A percentile compares a stretch with the other conserved stretches of the same genome.
phyloP scores from a whole-genome alignment of 2,113 vertebrate genomes.

The Eublepharis macularius region DNA sequence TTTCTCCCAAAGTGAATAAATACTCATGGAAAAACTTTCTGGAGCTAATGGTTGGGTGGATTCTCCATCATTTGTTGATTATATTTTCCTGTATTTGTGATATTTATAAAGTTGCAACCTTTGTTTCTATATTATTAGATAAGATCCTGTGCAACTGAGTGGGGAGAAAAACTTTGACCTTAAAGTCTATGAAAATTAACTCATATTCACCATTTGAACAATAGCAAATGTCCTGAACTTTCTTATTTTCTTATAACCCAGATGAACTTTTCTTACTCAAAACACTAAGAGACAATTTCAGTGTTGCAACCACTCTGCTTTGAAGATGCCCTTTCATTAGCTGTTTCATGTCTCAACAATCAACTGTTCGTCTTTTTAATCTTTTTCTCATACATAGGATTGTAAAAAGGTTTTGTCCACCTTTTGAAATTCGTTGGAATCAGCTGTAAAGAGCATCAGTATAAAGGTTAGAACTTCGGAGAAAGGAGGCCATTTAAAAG shows the following conservation, averaged over 20 bases:
- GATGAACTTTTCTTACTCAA: not conserved
- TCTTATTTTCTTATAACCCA: not conserved
- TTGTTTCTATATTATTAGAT: not conserved
- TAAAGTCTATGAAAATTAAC: not conserved
- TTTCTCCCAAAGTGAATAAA: not conserved
- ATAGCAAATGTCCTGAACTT: not conserved
- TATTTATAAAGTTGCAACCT: not conserved
- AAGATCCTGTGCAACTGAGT: not conserved
- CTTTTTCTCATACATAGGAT: not conserved
- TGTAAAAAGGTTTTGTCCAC: not conserved
- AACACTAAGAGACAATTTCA: not conserved
- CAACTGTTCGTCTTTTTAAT: not conserved
- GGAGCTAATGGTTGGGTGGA: not conserved
- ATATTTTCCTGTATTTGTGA: not conserved
- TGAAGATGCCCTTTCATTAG: not conserved
- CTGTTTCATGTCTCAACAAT: not conserved
- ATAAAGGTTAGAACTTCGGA: not conserved
- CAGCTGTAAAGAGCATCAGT: not conserved
- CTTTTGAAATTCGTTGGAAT: not conserved
- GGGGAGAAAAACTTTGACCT: not conserved
- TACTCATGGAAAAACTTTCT: not conserved
- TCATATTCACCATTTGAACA: not conserved
- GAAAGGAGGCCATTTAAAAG: conserved; percentile 1
- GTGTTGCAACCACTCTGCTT: not conserved
- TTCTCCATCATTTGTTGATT: not conserved